Evolutionary conservation across 1,140 invertebrate genomes (phyloP), one percentile per base, ranked within the genome.

Genomic region (Caerostris darwini): DNA sequence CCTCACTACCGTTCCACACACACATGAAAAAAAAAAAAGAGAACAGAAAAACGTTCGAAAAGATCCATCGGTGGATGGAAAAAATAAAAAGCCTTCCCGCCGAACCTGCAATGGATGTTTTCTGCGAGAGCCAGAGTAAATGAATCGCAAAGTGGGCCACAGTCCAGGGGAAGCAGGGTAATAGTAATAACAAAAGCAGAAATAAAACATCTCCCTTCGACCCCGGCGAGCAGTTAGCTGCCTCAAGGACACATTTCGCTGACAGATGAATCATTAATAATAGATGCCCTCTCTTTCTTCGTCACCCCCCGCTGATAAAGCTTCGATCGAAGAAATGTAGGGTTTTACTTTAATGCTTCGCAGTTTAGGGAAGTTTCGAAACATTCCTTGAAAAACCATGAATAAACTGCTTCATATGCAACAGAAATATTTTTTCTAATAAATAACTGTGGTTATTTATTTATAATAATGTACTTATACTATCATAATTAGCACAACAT

Each of bases 141-240:
- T 91, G 90, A 91, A 57, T 91, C 90, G 90, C 81, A 91, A 91
- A 91, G 90, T 91, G 90, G 90, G 90, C 50, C 90, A 82, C 90
- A 91, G 81, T 91, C 90, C 90, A 91, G 82, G 82, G 34, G 56
- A 59, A 91, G 90, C n/a, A 90, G 56, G 12, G 59, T 64, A 64
- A n/a, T 53, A 91, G 50, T 89, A 89, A 69, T 53, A 91, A 56
- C n/a, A 90, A 81, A 59, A 90, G 54, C 12, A 81, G 34, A 67
- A 64, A 8, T 19, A 82, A 61, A 91, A 81, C 71, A 88, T 64
- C 50, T 88, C 71, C 90, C 56, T 54, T 8, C 71, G 90, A 91
- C 57, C 90, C 90, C 90, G 50, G 53, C 71, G 69, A 91, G 82
- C 90, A 54, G 90, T 91, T 91, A 91, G 90, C 69, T 91, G 90